phyloP scores from a whole-genome alignment of 2,888 invertebrate genomes.

The Thecocarcelia acutangulata region DNA sequence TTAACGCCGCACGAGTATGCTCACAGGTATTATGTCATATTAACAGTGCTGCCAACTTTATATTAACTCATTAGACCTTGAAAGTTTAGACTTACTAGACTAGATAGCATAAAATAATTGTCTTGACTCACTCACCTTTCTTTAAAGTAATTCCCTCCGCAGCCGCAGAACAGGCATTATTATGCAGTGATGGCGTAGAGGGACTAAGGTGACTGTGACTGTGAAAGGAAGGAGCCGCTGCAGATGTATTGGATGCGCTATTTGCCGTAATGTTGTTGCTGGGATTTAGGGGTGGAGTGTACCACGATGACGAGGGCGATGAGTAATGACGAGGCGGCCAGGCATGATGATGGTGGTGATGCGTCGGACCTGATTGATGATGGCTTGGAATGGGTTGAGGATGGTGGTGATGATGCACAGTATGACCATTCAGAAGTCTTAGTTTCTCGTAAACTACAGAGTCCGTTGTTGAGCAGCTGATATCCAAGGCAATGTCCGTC shows the following conservation, averaged over 20 bases:
- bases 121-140: constrained; percentile 48
- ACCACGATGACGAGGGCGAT: constrained; percentile 75
- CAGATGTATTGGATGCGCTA: constrained; percentile 71
- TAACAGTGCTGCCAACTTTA: too few species aligned
- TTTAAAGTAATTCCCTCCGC: constrained; percentile 50
- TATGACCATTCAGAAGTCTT: constrained; percentile 76
- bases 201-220: constrained; percentile 45
- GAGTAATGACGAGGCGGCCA: constrained; percentile 76
- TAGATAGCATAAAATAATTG: neutral
- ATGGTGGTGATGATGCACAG: constrained; percentile 69
- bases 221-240: constrained; percentile 60
- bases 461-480: constrained; percentile 66
- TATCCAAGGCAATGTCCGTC: constrained; percentile 69
- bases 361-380: constrained; percentile 54
- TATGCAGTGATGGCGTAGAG: constrained; percentile 37
- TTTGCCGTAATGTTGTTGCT: constrained; percentile 30
- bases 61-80: too few species aligned
- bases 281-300: constrained; percentile 77
- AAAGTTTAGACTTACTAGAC: neutral
- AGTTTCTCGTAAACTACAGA: constrained; percentile 78
- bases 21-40: too few species aligned
- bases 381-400: constrained; percentile 71
- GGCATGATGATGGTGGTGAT: constrained; percentile 66
- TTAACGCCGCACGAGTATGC: too few species aligned
- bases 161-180: constrained; percentile 27